A percentile compares a stretch with the other conserved stretches of the same genome.
Evolutionary conservation across 2,888 invertebrate species (phyloP).

Genomic region (Nymphalis polychloros): DNA sequence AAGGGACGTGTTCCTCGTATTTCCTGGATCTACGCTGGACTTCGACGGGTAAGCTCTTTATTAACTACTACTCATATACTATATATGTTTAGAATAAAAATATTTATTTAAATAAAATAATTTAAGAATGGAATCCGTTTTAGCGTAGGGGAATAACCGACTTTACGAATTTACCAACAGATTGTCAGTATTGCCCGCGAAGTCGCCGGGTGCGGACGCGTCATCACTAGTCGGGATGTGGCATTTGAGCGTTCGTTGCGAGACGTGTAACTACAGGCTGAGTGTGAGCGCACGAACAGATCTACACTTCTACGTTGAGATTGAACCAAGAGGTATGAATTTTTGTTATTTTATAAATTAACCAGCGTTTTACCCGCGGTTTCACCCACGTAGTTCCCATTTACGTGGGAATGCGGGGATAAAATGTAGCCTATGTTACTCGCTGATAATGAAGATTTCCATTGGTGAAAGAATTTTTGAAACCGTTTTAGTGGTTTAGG

Average conservation of each 20-base stretch:
- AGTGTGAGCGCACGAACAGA: slow-evolving; percentile 60
- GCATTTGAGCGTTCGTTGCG: slow-evolving; percentile 72
- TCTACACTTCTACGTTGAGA: slow-evolving; percentile 60
- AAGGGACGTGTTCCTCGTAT: slow-evolving; percentile 62
- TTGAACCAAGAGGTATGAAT: slow-evolving; percentile 51
- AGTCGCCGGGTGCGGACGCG: slow-evolving; percentile 42
- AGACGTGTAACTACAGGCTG: slow-evolving; percentile 68
- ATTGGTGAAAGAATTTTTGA: too few relatives aligned
- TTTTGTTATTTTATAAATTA: not conserved
- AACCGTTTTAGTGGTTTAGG: too few relatives aligned
- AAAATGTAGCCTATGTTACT: too few relatives aligned
- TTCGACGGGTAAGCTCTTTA: slow-evolving; percentile 56
- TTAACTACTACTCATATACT: too few relatives aligned
- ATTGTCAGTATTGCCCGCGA: slow-evolving; percentile 61
- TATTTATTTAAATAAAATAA: too few relatives aligned
- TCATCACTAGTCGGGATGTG: slow-evolving; percentile 63
- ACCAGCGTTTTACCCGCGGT: too few relatives aligned
- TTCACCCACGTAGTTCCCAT: too few relatives aligned
- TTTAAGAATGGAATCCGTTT: too few relatives aligned
- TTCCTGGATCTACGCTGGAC: slow-evolving; percentile 57
- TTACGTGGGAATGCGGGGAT: too few relatives aligned
- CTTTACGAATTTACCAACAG: slow-evolving; percentile 44
- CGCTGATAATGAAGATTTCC: too few relatives aligned
- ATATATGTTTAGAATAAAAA: too few relatives aligned
- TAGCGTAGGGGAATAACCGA: not conserved